Conservation (phyloP, 2,888 invertebrate species). For the Philereme vetulata region DNA sequence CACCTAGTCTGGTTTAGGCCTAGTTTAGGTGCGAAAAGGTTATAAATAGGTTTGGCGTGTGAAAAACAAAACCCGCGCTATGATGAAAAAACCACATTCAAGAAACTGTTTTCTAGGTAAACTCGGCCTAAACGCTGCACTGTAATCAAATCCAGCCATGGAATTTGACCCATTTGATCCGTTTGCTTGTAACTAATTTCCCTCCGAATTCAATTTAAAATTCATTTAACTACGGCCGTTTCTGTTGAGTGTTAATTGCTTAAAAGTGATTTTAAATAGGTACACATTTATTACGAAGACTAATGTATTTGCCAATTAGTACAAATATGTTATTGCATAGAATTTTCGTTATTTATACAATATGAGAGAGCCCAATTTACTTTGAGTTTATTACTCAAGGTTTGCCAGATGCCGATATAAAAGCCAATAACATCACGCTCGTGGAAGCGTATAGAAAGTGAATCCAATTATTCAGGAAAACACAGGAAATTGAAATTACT, state of each 20-base stretch:
- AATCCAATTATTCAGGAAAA: slow-evolving; percentile 26
- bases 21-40: too few relatives aligned
- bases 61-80: too few relatives aligned
- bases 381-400: slow-evolving; percentile 17
- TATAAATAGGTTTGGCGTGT: too few relatives aligned
- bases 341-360: not conserved
- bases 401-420: slow-evolving; percentile 25
- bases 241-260: slow-evolving; percentile 16
- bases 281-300: too few relatives aligned
- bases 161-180: slow-evolving; percentile 26
- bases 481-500: slow-evolving; percentile 21
- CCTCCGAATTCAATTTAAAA: slow-evolving; percentile 25
- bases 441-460: slow-evolving; percentile 25
- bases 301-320: too few relatives aligned
- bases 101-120: not conserved
- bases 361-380: not conserved
- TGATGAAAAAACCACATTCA: not conserved
- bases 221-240: slow-evolving; percentile 25
- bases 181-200: slow-evolving; percentile 31
- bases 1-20: too few relatives aligned
- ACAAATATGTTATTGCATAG: too few relatives aligned
- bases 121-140: slow-evolving; percentile 27
- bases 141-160: slow-evolving; percentile 33
- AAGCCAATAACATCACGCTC: slow-evolving; percentile 25
- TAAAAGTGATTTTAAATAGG: slow-evolving; percentile 9